A percentile compares a stretch with the other conserved stretches of the same genome.
Evolutionary conservation across 2,888 invertebrate species (phyloP).

Genomic region (Criorhina ranunculi): DNA sequence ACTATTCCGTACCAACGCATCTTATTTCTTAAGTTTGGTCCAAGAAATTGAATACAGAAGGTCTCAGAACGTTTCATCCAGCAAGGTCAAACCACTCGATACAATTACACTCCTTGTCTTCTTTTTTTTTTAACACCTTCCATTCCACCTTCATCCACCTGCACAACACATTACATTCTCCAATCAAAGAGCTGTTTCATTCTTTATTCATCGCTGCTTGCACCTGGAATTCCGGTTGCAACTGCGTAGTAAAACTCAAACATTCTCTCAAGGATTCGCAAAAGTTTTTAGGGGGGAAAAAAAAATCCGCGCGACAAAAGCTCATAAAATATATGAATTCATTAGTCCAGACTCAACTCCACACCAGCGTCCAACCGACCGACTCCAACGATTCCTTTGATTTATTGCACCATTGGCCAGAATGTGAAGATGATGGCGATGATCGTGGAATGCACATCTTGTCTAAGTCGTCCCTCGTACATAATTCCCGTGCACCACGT

Average conservation of each 20-base stretch:
- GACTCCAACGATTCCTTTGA: slow-evolving; percentile 32
- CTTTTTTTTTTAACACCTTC: no score
- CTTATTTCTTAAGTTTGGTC: no score
- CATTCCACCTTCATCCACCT: not conserved
- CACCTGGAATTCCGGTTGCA: slow-evolving; percentile 26
- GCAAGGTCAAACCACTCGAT: no score
- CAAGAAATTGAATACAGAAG: no score
- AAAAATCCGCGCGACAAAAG: slow-evolving; percentile 10
- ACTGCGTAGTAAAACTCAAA: slow-evolving; percentile 7
- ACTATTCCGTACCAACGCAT: no score
- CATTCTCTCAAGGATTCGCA: slow-evolving; percentile 24
- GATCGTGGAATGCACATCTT: slow-evolving; percentile 38
- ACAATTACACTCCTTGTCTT: no score
- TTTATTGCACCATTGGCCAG: slow-evolving; percentile 25
- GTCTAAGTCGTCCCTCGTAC: not conserved
- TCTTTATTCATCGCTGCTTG: not conserved
- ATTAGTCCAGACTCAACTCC: slow-evolving; percentile 31
- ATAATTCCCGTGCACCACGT: slow-evolving; percentile 1
- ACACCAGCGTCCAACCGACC: not conserved
- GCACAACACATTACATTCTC: not conserved
- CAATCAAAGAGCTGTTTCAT: not conserved
- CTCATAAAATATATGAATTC: slow-evolving; percentile 42
- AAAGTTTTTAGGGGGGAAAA: not conserved
- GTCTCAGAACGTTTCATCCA: no score
- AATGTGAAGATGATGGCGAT: slow-evolving; percentile 18